Evolutionary conservation across 1,140 invertebrate species (phyloP).

Genomic region (Drosophila gunungcola): DNA sequence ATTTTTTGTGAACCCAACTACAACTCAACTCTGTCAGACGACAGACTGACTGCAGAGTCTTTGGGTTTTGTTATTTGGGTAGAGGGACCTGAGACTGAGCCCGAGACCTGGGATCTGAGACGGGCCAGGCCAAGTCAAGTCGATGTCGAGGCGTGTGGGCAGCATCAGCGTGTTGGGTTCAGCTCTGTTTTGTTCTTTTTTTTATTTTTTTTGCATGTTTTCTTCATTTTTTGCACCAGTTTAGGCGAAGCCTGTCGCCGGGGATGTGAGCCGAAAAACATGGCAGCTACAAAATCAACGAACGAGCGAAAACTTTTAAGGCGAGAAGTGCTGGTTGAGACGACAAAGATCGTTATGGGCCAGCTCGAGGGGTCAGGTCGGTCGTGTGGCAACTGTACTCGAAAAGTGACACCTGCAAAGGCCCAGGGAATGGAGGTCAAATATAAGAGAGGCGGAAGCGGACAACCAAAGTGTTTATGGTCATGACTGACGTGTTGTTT

Average conservation of each 20-base stretch:
- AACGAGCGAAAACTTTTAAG: constrained; percentile 28
- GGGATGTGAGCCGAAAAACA: constrained; percentile 38
- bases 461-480: constrained; percentile 26
- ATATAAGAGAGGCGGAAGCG: constrained; percentile 33
- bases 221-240: constrained; percentile 41
- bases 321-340: constrained; percentile 23
- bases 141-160: constrained; percentile 44
- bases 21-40: constrained; percentile 43
- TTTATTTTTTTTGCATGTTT: constrained; percentile 38
- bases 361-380: constrained; percentile 32
- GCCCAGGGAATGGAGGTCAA: constrained; percentile 34
- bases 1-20: constrained; percentile 40
- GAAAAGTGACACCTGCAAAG: constrained; percentile 47
- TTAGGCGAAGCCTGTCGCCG: constrained; percentile 43
- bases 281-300: constrained; percentile 40
- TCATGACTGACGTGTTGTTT: constrained; percentile 36
- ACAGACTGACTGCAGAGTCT: constrained; percentile 31
- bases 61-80: constrained; percentile 9
- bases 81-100: constrained; percentile 22
- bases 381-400: constrained; percentile 49
- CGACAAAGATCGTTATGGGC: constrained; percentile 33
- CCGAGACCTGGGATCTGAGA: constrained; percentile 29
- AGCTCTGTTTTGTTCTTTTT: constrained; percentile 7
- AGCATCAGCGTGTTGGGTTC: constrained; percentile 43
- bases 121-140: constrained; percentile 34